Base-by-base conservation (phyloP, 1,140 invertebrate species). In the Cheumatopsyche charites region DNA sequence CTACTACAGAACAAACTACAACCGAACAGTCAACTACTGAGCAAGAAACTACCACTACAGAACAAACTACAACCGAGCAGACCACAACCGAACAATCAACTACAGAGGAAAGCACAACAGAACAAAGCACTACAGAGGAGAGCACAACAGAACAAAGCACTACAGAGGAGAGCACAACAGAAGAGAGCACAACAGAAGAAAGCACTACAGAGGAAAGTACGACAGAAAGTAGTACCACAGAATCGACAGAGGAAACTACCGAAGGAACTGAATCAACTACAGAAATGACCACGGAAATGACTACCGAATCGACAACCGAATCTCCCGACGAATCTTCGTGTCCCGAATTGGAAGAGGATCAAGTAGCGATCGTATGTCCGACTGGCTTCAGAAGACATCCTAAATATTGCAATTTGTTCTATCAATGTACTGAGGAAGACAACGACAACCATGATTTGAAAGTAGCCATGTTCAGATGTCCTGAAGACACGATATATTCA, bases 371-470 rank as follows among this genome's bases (percentile, higher is more conserved):
- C 55, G 87, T 92, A 3, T 94, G 92, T 78, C 92, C 92, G 13
- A 92, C 91, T 41, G 92, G 91, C 41, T 94, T 94, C 81, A 87
- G 86, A 77, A 87, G 92, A 73, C 92, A 95, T 86, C 91, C 92
- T 0, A 91, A 92, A 79, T 89, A 92, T 77, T 95, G 93, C 77
- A 91, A 94, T 78, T 79, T 92, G 47, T 93, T 94, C 81, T 94
- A 94, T 77, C 92, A 94, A 79, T 94, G 93, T 78, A 90, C 88
- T 13, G 86, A 85, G 70, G 86, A 87, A 62, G 80, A 85, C 0
- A 82, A 88, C 19, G 88, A 81, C 41, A 68, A 43, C 13, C 88
- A 89, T 77, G 89, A 93, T 73, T 81, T 91, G 5, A 92, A 91
- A 77, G 85, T 94, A 67, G 83, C 91, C 0, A 85, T 89, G 1